Base-by-base conservation (phyloP, 2,113 vertebrate genomes). In the Accipiter cooperii region DNA sequence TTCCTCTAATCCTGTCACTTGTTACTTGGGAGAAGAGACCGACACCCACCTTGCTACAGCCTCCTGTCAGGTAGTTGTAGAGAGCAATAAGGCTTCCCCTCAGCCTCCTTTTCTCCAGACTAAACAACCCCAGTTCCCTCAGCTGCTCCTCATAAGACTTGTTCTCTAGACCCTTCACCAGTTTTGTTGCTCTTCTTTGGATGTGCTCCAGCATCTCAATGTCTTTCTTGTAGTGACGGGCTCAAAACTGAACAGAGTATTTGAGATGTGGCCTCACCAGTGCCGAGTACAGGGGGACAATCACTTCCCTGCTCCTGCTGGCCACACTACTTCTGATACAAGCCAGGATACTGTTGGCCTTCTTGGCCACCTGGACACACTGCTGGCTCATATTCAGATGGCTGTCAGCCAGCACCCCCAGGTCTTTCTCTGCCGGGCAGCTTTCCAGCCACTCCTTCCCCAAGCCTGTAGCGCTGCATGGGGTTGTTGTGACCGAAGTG, bases 231-330 rank as follows among this genome's bases (percentile, higher is more conserved):
- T 19, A 46, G 5, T 31, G 25, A 63, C 18, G 8, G 25, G 8
- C 17, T 9, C 28, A 29, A 55, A 80, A 55, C 2, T 26, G 36
- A 40, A 22, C 21, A 20, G 21, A 42, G 14, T 19, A 52, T 6
- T 68, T 3, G 1, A 68, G 33, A 5, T 13, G 10, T 1, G 1
- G 34, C 14, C 55, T 21, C 63, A 46, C 17, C 13, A 46, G 29
- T 2, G 26, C 17, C 0, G 0, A 36, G 8, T 44, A 34, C 33
- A 34, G 10, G 10, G 20, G 8, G 4, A 49, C 5, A 1, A 68
- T 52, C 33, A 7, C 33, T 42, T 9, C 21, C 18, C 4, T 46
- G 0, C 1, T 29, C 36, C 40, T 66, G 31, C 18, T 81, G 64
- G 34, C 16, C 29, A 22, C 6, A 8, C 1, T 47, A 5, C 42